phyloP scores from a whole-genome alignment of 2,888 invertebrate genomes.

The Eulithis testata region DNA sequence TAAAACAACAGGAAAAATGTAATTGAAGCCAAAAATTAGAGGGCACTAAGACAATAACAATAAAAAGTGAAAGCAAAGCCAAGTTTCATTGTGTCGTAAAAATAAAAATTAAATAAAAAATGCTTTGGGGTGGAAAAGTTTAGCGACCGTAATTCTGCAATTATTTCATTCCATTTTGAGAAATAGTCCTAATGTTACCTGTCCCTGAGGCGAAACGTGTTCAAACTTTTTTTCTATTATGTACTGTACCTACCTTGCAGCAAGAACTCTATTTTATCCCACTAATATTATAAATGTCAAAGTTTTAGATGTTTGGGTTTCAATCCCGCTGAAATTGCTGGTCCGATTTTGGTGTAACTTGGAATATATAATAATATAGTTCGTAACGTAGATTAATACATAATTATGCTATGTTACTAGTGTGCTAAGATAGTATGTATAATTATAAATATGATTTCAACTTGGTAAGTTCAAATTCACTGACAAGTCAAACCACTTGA shows the following conservation, averaged over 20 bases:
- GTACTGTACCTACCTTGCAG: no score
- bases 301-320: no score
- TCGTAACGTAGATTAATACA: no score
- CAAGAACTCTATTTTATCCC: no score
- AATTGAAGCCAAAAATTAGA: conserved; percentile 83
- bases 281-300: no score
- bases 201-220: conserved; percentile 59
- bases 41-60: conserved; percentile 82
- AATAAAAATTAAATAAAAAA: conserved; percentile 84
- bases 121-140: conserved; percentile 79
- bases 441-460: no score
- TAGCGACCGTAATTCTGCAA: conserved; percentile 76
- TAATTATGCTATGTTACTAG: no score
- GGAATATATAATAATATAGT: no score
- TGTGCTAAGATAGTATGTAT: no score
- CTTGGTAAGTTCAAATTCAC: not conserved
- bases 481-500: not conserved
- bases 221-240: conserved; percentile 12
- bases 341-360: no score
- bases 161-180: conserved; percentile 69
- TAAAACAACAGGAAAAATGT: conserved; percentile 73
- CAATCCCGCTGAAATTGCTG: no score
- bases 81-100: conserved; percentile 83
- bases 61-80: conserved; percentile 84
- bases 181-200: conserved; percentile 65